Base-by-base conservation (phyloP, 2,113 vertebrate genomes). In the Equus quagga region DNA sequence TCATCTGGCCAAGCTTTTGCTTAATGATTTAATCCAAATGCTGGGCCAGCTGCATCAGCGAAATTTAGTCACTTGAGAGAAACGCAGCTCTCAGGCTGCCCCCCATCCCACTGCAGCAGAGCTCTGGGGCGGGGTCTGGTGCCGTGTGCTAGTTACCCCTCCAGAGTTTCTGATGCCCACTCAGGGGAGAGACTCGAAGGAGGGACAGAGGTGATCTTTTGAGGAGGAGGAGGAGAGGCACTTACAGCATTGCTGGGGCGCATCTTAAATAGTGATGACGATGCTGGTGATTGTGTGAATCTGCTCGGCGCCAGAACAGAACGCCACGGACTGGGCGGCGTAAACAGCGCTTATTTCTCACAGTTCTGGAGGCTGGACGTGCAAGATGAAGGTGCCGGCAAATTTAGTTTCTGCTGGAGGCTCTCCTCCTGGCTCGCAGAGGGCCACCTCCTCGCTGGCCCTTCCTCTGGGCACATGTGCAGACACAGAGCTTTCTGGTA, bases 241-340 rank as follows among this genome's bases (percentile, higher is more conserved):
- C 19, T 41, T n/a, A 3, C 33, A 44, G 0, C 4, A 2, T 23
- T 6, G 4, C 14, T 14, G 5, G 15, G n/a, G 8, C 54, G 1
- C 26, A 2, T 72, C 70, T 69, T 10, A 44, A 69, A 14, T n/a
- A 23, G 0, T 28, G 54, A 17, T 0, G 12, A 24, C 36, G 26
- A 14, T 3, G 26, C 2, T 2, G 64, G 54, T 0, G 15, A 5
- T 4, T 1, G n/a, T 23, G 12, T 11, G 9, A 7, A 49, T 26
- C 76, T 33, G 8, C 49, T 31, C 3, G 0, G 64, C 17, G 3
- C 49, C n/a, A 0, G 0, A 0, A 26, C 60, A 11, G 8, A 44
- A 9, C 1, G 0, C 62, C 44, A 2, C 10, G 19, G 62, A 2
- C 49, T 0, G 3, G 3, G n/a, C 0, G 12, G 26, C 26, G 11